phyloP scores from a whole-genome alignment of 2,888 invertebrate species.

The Morpho deidamia region DNA sequence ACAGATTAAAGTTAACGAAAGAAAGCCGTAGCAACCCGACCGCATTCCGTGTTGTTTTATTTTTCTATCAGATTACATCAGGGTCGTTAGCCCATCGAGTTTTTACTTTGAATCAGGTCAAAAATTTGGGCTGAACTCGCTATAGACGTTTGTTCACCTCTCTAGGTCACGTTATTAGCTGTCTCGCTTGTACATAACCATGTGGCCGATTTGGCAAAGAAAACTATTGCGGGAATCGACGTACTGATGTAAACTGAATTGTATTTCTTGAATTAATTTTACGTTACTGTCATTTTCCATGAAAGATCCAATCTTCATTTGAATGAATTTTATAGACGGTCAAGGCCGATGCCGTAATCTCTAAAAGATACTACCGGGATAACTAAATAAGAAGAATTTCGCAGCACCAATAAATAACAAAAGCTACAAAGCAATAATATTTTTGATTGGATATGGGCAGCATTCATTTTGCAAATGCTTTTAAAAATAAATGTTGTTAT shows the following conservation, averaged over 20 bases:
- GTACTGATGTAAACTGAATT: slow-evolving; percentile 1
- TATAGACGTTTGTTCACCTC: slow-evolving; percentile 69
- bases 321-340: too few species aligned
- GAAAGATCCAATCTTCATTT: too few species aligned
- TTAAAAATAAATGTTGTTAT: too few species aligned
- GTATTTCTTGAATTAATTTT: neutral
- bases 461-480: too few species aligned
- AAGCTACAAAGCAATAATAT: too few species aligned
- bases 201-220: slow-evolving; percentile 20
- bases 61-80: slow-evolving; percentile 55
- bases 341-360: too few species aligned
- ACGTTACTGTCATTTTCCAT: too few species aligned
- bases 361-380: too few species aligned
- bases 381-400: too few species aligned
- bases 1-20: slow-evolving; percentile 22
- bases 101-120: slow-evolving; percentile 66
- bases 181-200: slow-evolving; percentile 9
- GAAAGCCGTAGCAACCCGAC: slow-evolving; percentile 42
- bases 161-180: slow-evolving; percentile 52
- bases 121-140: slow-evolving; percentile 65
- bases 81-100: slow-evolving; percentile 58
- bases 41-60: slow-evolving; percentile 51
- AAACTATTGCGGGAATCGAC: slow-evolving; percentile 5
- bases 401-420: too few species aligned
- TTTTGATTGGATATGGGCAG: too few species aligned